These are phyloP conservation scores for Xiphophorus couchianus DNA, from an alignment of 2,113 vertebrate genomes.

Conservation along the genomic window DNA sequence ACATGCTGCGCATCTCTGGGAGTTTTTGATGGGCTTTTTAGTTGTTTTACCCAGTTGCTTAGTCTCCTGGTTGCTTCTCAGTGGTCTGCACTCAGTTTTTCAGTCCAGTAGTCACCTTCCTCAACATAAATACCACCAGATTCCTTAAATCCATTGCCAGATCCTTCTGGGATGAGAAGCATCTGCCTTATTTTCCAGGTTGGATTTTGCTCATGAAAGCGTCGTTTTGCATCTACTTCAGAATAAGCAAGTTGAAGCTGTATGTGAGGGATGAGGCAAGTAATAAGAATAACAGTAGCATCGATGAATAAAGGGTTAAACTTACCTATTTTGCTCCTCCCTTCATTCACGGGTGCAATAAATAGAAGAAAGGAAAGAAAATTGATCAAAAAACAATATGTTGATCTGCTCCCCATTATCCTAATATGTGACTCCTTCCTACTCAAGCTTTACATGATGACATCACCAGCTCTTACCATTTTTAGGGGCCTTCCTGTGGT, in stretches of 20 bases:
- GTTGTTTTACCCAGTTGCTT: not conserved
- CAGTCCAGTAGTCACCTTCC: not conserved
- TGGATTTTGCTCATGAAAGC: too few species aligned
- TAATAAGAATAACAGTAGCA: not conserved
- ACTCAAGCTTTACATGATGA: not conserved
- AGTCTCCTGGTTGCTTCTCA: not conserved
- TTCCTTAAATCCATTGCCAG: not conserved
- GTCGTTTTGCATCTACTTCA: too few species aligned
- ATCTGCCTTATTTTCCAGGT: too few species aligned
- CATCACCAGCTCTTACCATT: slow-evolving; percentile 78
- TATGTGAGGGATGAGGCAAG: not conserved
- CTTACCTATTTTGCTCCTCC: slow-evolving; percentile 66
- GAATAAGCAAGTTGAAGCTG: too few species aligned
- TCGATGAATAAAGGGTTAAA: not conserved
- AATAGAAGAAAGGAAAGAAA: slow-evolving; percentile 7
- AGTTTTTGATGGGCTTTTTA: not conserved
- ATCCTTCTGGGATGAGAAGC: not conserved
- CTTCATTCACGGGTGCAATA: slow-evolving; percentile 34
- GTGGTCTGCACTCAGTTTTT: not conserved
- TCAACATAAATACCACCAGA: not conserved
- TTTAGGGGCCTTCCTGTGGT: slow-evolving; percentile 80
- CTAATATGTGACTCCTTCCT: too few species aligned
- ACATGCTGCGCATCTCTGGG: not conserved
- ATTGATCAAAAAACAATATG: not conserved
- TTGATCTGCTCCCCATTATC: not conserved